Evolutionary conservation across 92 coral and sea anemone genomes (phyloP).

Genomic region (Porites evermanni): DNA sequence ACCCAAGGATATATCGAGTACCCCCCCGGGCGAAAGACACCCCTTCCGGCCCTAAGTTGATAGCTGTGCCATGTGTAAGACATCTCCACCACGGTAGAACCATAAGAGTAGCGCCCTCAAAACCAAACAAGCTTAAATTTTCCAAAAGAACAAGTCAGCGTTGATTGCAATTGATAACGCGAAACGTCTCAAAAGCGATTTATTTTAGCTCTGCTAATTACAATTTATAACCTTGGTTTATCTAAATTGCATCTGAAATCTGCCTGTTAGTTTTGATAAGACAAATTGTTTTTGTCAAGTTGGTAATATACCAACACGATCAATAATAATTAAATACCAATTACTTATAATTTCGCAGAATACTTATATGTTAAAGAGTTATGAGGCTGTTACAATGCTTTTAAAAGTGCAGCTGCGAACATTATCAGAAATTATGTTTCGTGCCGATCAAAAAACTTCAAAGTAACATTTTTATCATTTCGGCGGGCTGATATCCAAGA

Average conservation of each 20-base stretch:
- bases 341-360: neutral
- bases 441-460: conserved; percentile 9
- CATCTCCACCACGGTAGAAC: too few relatives aligned
- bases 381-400: neutral
- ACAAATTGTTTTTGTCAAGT: neutral
- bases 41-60: too few relatives aligned
- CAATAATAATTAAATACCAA: neutral
- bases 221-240: conserved; percentile 1
- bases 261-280: neutral
- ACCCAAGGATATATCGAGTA: too few relatives aligned
- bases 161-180: neutral
- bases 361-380: neutral
- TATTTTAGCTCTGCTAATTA: neutral
- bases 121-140: neutral
- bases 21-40: too few relatives aligned
- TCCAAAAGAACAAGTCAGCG: neutral
- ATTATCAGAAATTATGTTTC: conserved; percentile 15
- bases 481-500: neutral
- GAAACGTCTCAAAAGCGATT: neutral
- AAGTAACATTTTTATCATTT: conserved; percentile 3
- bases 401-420: neutral
- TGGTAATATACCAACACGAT: neutral
- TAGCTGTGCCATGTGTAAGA: too few relatives aligned
- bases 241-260: conserved; percentile 16
- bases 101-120: too few relatives aligned